Evolutionary conservation across 1,140 invertebrate species (phyloP), one percentile per base, ranked within the genome.

Genomic region (Oryctes rhinoceros): DNA sequence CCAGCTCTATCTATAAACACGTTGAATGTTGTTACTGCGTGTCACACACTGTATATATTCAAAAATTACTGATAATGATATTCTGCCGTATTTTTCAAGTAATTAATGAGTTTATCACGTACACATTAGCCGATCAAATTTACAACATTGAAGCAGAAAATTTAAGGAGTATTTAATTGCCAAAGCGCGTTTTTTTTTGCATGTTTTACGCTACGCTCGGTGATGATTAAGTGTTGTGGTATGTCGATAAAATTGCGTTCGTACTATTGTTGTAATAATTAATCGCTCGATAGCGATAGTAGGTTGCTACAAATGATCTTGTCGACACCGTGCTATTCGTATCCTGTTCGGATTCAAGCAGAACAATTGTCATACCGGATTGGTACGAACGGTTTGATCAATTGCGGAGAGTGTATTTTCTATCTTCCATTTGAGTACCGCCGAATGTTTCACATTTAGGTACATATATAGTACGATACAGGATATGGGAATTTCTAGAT

Each of bases 141-240:
- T 44, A 44, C 39, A 10, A 44, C 9, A 44, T 44, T 44, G 39
- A 44, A 10, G 39, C 39, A 44, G 39, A 44, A 44, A 44, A 59
- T 59, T 30, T 18, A 59, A 59, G 53, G n/a, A n/a, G 53, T 18
- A 18, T 59, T 59, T 59, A 59, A 6, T 59, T 59, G 7, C 18
- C 18, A 59, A 59, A 53, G n/a, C 49, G 15, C 53, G 53, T 4
- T n/a, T 7, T 11, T 53, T 59, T 59, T 59, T 59, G 15, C 53
- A n/a, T 18, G 9, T 44, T 44, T 44, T 44, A 59, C 53, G 53
- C 18, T 59, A 59, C 15, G 15, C 15, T 59, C 53, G 13, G 5
- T 18, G 53, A 59, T 59, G 53, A 59, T n/a, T 59, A 59, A 59
- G 53, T 59, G 53, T 59, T 59, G n/a, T 59, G 53, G 53, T 59